phyloP scores from a whole-genome alignment of 2,888 invertebrate species.

The Acronicta leporina region DNA sequence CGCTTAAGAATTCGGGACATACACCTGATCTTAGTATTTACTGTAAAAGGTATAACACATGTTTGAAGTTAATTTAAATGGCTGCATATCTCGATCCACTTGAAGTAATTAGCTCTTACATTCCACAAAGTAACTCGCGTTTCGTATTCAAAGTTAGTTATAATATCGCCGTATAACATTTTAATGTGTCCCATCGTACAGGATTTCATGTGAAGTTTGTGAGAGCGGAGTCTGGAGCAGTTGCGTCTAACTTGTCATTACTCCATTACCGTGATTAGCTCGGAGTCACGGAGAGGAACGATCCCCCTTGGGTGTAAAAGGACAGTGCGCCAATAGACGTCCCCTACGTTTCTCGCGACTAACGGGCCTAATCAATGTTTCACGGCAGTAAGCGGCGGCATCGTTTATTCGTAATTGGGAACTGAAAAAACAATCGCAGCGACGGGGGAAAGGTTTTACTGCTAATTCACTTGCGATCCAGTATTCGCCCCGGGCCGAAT shows the following conservation, averaged over 20 bases:
- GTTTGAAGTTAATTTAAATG: slow-evolving; percentile 33
- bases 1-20: no score
- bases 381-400: slow-evolving; percentile 76
- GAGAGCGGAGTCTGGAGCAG: slow-evolving; percentile 49
- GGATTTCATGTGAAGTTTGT: slow-evolving; percentile 63
- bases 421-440: slow-evolving; percentile 80
- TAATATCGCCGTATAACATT: slow-evolving; percentile 59
- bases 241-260: slow-evolving; percentile 79
- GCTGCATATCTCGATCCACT: slow-evolving; percentile 27
- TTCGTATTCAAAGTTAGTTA: slow-evolving; percentile 58
- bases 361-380: slow-evolving; percentile 83
- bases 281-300: slow-evolving; percentile 45
- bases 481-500: slow-evolving; percentile 64
- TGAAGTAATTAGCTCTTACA: slow-evolving; percentile 38
- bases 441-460: slow-evolving; percentile 72
- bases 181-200: slow-evolving; percentile 59
- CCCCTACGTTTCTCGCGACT: slow-evolving; percentile 60
- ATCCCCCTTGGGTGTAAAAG: slow-evolving; percentile 45
- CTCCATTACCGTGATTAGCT: slow-evolving; percentile 84
- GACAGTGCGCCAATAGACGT: slow-evolving; percentile 40
- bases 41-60: slow-evolving; percentile 6
- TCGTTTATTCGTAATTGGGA: slow-evolving; percentile 81
- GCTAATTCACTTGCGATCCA: slow-evolving; percentile 73
- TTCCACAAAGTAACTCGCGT: slow-evolving; percentile 39
- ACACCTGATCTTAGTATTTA: no score